Percentiles rank a stretch among this genome's conserved stretches.
These are phyloP conservation scores for Pammene fasciana DNA, from an alignment of 2,888 invertebrate genomes.

Conservation along the genomic window DNA sequence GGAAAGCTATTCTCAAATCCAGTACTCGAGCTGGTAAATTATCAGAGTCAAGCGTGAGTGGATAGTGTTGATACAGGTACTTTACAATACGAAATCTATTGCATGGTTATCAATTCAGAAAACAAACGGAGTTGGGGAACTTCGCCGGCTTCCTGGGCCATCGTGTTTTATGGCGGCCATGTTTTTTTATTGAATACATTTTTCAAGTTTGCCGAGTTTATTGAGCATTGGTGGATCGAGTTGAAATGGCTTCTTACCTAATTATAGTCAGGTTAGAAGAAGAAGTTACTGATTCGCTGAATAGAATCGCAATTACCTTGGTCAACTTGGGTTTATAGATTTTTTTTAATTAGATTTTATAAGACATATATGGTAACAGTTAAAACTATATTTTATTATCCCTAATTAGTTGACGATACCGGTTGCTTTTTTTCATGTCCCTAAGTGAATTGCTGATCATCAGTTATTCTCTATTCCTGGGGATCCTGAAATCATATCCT, in stretches of 20 bases:
- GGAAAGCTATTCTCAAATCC: no score
- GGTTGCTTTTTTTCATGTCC: no score
- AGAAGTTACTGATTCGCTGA: neutral
- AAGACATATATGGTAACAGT: no score
- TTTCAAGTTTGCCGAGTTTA: constrained; percentile 6
- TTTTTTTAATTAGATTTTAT: no score
- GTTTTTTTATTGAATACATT: constrained; percentile 25
- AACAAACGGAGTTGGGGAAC: constrained; percentile 31
- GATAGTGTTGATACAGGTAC: neutral
- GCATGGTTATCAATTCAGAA: neutral
- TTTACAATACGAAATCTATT: neutral
- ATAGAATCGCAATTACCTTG: neutral
- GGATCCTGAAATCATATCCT: no score
- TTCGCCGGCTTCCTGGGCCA: constrained; percentile 11
- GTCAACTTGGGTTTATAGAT: no score
- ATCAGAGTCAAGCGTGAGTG: no score
- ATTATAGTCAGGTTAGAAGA: neutral
- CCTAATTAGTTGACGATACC: no score
- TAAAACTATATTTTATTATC: no score
- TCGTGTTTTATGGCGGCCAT: constrained; percentile 27
- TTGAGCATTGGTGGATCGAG: constrained; percentile 1
- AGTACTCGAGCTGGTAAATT: no score
- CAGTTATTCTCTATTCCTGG: no score
- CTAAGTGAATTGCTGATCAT: no score
- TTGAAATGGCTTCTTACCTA: neutral